phyloP scores from a whole-genome alignment of 2,888 invertebrate species.

The Conomelus anceps region DNA sequence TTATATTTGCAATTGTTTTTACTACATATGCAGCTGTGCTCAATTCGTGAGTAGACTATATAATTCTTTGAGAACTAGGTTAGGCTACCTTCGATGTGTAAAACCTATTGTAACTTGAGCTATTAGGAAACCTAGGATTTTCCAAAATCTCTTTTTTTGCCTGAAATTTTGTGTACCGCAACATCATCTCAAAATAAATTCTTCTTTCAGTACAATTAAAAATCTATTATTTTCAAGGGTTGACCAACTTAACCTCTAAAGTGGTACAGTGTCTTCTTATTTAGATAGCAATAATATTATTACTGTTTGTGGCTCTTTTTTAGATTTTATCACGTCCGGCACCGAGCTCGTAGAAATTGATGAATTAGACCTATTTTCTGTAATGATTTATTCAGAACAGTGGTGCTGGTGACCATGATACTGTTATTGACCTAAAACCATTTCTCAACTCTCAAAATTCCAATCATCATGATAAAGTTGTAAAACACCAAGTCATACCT shows the following conservation, averaged over 20 bases:
- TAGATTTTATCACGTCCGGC: too few relatives aligned
- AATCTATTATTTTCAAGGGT: background rate
- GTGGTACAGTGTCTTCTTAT: too few relatives aligned
- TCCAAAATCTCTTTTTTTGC: background rate
- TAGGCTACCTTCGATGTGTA: background rate
- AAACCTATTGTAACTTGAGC: background rate
- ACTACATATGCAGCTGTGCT: conserved; percentile 64
- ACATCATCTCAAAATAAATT: background rate
- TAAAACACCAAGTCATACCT: too few relatives aligned
- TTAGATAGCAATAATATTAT: too few relatives aligned
- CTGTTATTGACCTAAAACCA: too few relatives aligned
- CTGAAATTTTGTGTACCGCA: background rate
- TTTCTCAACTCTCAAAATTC: too few relatives aligned
- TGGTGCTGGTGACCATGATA: too few relatives aligned
- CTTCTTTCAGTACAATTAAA: background rate
- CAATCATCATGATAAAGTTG: too few relatives aligned
- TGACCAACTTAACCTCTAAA: background rate
- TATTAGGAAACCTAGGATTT: background rate
- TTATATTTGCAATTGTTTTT: conserved; percentile 56
- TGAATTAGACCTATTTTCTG: too few relatives aligned
- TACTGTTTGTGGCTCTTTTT: too few relatives aligned
- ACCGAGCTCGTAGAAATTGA: too few relatives aligned
- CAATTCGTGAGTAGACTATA: conserved; percentile 58
- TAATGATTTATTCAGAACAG: too few relatives aligned
- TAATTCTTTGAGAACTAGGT: conserved; percentile 22